Evolutionary conservation across 2,888 invertebrate genomes (phyloP).

Genomic region (Cotesia congregata): DNA sequence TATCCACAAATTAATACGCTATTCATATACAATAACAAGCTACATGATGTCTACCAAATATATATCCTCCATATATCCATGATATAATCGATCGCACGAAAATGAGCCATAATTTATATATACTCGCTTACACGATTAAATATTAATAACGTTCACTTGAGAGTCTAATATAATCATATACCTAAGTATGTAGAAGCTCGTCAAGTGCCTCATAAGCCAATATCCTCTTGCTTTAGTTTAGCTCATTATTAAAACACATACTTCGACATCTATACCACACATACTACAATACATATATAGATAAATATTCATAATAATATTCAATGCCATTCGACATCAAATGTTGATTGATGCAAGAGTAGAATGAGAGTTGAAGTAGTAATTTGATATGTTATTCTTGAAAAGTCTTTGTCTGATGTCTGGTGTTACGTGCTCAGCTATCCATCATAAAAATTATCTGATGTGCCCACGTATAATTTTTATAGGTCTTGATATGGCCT

Average conservation of each 20-base stretch:
- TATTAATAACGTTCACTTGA: slow-evolving; percentile 26
- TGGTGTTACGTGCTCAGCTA: slow-evolving; percentile 16
- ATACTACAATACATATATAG: not conserved
- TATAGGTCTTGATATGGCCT: too few relatives aligned
- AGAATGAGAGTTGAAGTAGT: too few relatives aligned
- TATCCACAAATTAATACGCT: not conserved
- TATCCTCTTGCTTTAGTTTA: slow-evolving; percentile 12
- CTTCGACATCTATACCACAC: not conserved
- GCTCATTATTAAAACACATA: not conserved
- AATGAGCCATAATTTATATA: slow-evolving; percentile 26
- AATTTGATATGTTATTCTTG: too few relatives aligned
- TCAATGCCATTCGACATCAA: not conserved
- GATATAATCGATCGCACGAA: slow-evolving; percentile 16
- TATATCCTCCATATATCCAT: not conserved
- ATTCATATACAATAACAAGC: not conserved
- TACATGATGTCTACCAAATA: not conserved
- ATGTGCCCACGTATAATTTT: too few relatives aligned
- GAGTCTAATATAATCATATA: slow-evolving; percentile 8
- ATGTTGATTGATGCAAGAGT: too few relatives aligned
- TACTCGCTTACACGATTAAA: slow-evolving; percentile 12
- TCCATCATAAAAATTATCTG: too few relatives aligned
- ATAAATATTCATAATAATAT: not conserved
- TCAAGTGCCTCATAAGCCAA: slow-evolving; percentile 13
- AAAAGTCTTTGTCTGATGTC: not conserved
- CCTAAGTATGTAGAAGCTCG: not conserved